These are phyloP conservation scores for Scrobipalpa atriplicella DNA, from an alignment of 2,888 invertebrate species.

Conservation along the genomic window DNA sequence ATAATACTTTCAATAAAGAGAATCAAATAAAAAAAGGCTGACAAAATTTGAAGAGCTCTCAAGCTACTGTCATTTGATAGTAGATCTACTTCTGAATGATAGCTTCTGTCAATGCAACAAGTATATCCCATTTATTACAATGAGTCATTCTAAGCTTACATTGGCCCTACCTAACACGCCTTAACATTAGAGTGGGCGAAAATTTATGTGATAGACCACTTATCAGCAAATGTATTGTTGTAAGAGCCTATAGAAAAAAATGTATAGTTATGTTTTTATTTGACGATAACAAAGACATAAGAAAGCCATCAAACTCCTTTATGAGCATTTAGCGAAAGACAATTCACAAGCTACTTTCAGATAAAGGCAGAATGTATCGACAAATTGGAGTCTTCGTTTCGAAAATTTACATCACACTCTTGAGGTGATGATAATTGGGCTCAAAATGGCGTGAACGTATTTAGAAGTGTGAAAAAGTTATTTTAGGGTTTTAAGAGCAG, in stretches of 20 bases:
- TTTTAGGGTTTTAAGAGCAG: conserved; percentile 33
- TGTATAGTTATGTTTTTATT: not conserved
- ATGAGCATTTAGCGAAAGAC: conserved; percentile 60
- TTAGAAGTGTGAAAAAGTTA: conserved; percentile 28
- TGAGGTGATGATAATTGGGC: conserved; percentile 30
- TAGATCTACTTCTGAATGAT: not conserved
- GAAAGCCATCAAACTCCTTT: conserved; percentile 62
- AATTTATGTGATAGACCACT: conserved; percentile 8
- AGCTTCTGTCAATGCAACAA: conserved; percentile 9
- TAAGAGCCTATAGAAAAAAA: not conserved
- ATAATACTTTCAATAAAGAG: too few relatives aligned
- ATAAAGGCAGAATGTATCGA: conserved; percentile 47
- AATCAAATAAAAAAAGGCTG: too few relatives aligned
- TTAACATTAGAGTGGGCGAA: not conserved
- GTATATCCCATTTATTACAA: not conserved
- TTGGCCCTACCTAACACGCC: not conserved
- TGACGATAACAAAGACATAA: conserved; percentile 46
- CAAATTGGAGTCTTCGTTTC: conserved; percentile 33
- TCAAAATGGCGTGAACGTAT: conserved; percentile 34
- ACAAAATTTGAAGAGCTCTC: not conserved
- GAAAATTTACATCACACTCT: not conserved
- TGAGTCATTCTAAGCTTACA: conserved; percentile 1
- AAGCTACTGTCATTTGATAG: not conserved
- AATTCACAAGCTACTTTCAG: conserved; percentile 53
- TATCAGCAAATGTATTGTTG: conserved; percentile 4